phyloP scores from a whole-genome alignment of 2,113 vertebrate species.

The Phocoena phocoena region DNA sequence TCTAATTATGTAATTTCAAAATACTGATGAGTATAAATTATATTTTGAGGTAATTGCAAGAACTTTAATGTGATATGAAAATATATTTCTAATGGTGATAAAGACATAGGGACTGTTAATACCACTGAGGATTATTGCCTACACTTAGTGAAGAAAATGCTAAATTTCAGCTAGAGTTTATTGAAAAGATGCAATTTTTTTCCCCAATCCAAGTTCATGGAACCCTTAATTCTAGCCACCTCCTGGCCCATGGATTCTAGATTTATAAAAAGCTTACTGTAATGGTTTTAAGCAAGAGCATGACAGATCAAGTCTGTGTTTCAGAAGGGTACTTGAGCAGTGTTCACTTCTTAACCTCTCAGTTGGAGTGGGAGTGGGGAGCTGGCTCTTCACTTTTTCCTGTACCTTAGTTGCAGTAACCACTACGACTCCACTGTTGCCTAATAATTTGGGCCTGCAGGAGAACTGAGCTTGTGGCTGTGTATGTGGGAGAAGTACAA shows the following conservation, averaged over 20 bases:
- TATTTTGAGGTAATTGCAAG: slow-evolving; percentile 14
- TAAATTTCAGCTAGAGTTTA: slow-evolving; percentile 29
- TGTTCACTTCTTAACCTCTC: neutral
- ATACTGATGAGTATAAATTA: slow-evolving; percentile 4
- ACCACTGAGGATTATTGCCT: neutral
- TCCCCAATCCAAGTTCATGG: neutral
- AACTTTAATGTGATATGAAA: slow-evolving; percentile 35
- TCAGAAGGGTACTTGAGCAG: neutral
- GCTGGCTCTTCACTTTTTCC: slow-evolving; percentile 24
- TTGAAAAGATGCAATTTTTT: neutral
- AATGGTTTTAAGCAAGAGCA: slow-evolving; percentile 30
- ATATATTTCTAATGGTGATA: slow-evolving; percentile 19
- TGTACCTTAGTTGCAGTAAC: neutral
- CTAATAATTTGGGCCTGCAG: neutral
- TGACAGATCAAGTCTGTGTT: slow-evolving; percentile 13
- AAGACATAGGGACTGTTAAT: neutral
- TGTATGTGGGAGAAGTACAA: neutral
- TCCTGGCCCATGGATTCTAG: neutral
- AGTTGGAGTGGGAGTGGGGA: neutral
- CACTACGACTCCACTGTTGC: neutral
- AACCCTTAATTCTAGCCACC: slow-evolving; percentile 20
- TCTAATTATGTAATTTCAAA: slow-evolving; percentile 56
- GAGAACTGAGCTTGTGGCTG: neutral
- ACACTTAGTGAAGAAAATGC: neutral
- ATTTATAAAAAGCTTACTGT: slow-evolving; percentile 27